Percentiles rank a stretch among this genome's conserved stretches.
Evolutionary conservation across 2,888 invertebrate species (phyloP).

Genomic region (Acleris emargana): DNA sequence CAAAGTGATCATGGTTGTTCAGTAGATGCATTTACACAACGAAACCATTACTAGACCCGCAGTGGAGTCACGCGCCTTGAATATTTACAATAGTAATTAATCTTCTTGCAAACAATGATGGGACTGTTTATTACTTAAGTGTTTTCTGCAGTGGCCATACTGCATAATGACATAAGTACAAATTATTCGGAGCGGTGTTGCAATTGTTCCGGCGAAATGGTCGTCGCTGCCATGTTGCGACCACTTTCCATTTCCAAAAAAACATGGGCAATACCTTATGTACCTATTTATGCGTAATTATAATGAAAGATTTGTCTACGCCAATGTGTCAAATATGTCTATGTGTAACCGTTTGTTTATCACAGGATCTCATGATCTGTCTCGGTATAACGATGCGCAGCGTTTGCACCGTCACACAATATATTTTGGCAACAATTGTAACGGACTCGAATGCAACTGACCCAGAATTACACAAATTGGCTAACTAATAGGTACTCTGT

Average conservation of each 20-base stretch:
- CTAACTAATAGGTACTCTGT: constrained; percentile 1
- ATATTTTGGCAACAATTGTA: neutral
- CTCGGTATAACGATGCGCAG: neutral
- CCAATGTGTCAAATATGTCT: neutral
- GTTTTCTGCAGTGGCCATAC: constrained; percentile 48
- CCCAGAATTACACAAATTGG: neutral
- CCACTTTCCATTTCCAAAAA: neutral
- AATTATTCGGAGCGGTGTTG: constrained; percentile 17
- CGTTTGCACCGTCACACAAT: neutral
- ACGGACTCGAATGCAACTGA: neutral
- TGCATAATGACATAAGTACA: constrained; percentile 25
- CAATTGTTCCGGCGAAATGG: constrained; percentile 3
- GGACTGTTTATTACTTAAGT: constrained; percentile 52
- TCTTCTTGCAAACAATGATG: constrained; percentile 62
- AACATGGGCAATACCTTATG: no score
- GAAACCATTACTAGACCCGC: constrained; percentile 52
- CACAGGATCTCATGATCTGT: neutral
- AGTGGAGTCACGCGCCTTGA: constrained; percentile 61
- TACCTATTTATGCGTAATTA: no score
- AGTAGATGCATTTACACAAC: constrained; percentile 43
- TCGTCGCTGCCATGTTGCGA: constrained; percentile 1
- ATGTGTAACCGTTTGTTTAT: neutral
- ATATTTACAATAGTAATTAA: constrained; percentile 75
- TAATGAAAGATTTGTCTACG: no score
- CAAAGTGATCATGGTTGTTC: constrained; percentile 42